These are phyloP conservation scores for Diglossa cyanea DNA, from an alignment of 2,797 vertebrate species.

Conservation along the genomic window DNA sequence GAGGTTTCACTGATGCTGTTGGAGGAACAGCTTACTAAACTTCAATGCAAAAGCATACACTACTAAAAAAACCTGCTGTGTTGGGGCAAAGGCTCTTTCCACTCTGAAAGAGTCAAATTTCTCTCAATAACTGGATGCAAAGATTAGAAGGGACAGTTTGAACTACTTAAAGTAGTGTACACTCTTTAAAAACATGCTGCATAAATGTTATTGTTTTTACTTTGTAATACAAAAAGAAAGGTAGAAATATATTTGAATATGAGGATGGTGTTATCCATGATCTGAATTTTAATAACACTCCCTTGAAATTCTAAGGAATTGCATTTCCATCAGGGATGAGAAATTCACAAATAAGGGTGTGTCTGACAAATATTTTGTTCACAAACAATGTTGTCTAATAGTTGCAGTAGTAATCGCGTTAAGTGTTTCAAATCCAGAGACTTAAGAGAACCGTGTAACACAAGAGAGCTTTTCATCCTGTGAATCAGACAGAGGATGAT, in stretches of 20 bases:
- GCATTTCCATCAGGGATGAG: background rate
- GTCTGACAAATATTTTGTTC: conserved; percentile 23
- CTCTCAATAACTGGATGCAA: background rate
- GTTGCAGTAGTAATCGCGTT: conserved; percentile 1
- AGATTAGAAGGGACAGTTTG: background rate
- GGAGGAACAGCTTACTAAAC: background rate
- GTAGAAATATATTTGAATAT: background rate
- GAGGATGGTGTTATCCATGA: background rate
- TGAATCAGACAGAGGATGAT: background rate
- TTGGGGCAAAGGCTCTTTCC: background rate
- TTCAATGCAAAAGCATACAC: background rate
- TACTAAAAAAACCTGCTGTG: background rate
- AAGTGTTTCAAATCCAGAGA: conserved; percentile 47
- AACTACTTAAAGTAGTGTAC: background rate
- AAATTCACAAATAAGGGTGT: conserved; percentile 27
- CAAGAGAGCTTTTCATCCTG: background rate
- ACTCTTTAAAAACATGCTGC: background rate
- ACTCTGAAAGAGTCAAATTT: background rate
- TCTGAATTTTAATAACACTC: background rate
- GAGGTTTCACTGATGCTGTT: rapidly evolving
- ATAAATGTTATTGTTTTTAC: background rate
- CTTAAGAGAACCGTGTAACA: background rate
- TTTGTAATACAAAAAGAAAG: background rate
- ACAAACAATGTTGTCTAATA: conserved; percentile 27
- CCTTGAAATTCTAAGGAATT: background rate